These are phyloP conservation scores for Morpho deidamia DNA, from an alignment of 2,888 invertebrate genomes.

Conservation along the genomic window DNA sequence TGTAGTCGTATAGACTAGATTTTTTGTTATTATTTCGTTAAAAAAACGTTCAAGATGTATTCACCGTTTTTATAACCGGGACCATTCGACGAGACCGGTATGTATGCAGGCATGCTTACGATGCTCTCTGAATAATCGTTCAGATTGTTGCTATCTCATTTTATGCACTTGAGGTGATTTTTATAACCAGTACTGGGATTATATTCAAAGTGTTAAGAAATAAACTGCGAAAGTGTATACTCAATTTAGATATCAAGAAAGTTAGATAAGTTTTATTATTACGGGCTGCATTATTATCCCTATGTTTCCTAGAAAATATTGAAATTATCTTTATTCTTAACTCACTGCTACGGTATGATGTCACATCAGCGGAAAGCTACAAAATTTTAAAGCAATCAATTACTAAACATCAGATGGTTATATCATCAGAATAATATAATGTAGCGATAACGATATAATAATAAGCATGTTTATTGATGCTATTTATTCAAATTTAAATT, in stretches of 20 bases:
- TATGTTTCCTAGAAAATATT: background rate
- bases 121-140: slow-evolving; percentile 56
- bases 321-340: too few relatives aligned
- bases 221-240: slow-evolving; percentile 12
- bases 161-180: slow-evolving; percentile 48
- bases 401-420: too few relatives aligned
- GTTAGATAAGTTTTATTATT: slow-evolving; percentile 5
- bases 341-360: too few relatives aligned
- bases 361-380: too few relatives aligned
- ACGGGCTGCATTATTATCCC: slow-evolving; percentile 2
- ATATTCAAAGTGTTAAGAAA: slow-evolving; percentile 8
- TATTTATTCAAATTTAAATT: too few relatives aligned
- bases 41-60: too few relatives aligned
- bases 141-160: slow-evolving; percentile 54
- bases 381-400: too few relatives aligned
- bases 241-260: slow-evolving; percentile 15
- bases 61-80: background rate
- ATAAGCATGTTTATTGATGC: too few relatives aligned
- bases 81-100: background rate
- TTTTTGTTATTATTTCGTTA: too few relatives aligned
- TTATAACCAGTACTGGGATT: slow-evolving; percentile 35
- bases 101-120: slow-evolving; percentile 26
- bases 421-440: too few relatives aligned
- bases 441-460: too few relatives aligned
- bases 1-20: too few relatives aligned